Evolutionary conservation across 2,113 vertebrate genomes (phyloP).

Genomic region (Hypomesus transpacificus): DNA sequence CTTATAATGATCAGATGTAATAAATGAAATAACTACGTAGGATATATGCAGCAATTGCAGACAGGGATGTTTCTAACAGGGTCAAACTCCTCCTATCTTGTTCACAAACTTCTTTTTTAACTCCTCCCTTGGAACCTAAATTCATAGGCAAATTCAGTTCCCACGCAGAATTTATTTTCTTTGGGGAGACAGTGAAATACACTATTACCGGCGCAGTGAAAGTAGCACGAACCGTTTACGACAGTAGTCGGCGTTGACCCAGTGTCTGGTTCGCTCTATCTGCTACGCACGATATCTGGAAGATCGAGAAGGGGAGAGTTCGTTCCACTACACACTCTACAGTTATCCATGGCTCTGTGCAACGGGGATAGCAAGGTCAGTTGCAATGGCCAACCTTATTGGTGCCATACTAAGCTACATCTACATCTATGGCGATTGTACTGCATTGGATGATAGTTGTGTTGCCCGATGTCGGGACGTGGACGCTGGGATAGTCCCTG

Average conservation of each 20-base stretch:
- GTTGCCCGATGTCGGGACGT: conserved; percentile 22
- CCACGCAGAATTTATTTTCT: conserved; percentile 30
- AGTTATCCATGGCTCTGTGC: conserved; percentile 86
- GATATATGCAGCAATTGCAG: too few species aligned
- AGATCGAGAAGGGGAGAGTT: conserved; percentile 53
- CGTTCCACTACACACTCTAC: conserved; percentile 58
- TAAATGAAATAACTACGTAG: background rate
- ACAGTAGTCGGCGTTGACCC: conserved; percentile 56
- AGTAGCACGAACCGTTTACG: conserved; percentile 32
- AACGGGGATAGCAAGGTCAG: conserved; percentile 98
- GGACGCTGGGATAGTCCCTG: conserved; percentile 29
- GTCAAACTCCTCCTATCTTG: conserved; percentile 3
- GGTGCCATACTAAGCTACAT: too few species aligned
- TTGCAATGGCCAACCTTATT: conserved; percentile 34
- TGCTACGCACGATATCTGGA: conserved; percentile 39
- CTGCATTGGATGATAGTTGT: background rate
- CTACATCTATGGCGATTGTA: background rate
- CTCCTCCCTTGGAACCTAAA: conserved; percentile 53
- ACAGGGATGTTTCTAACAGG: background rate
- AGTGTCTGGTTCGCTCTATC: conserved; percentile 29
- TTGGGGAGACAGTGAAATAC: conserved; percentile 4
- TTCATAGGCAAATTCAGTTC: conserved; percentile 35
- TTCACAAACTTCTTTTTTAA: conserved; percentile 31
- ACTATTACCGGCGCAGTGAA: conserved; percentile 33
- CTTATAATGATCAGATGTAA: background rate